Evolutionary conservation across 2,797 vertebrate species (phyloP), one percentile per base, ranked within the genome.

Genomic region (Acridotheres tristis): DNA sequence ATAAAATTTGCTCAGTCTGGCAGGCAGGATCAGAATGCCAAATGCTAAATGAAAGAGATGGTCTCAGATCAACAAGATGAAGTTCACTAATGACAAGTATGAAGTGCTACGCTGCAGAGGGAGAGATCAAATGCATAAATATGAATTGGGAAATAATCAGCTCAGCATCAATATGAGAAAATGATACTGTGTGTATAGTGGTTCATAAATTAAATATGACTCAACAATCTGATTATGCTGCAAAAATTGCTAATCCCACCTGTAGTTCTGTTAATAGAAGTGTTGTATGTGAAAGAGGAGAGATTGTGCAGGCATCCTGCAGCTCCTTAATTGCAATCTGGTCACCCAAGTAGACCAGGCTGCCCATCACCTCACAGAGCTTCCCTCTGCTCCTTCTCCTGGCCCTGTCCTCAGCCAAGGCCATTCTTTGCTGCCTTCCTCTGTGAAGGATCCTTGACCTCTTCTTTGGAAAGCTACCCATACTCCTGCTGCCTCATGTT

Each of bases 191-290:
- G 82, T 88, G 66, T 83, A 25, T 55, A 86, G 91, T 51, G 77
- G 50, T 63, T 94, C 88, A 81, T 90, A 95, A 96, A 94, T 95
- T 91, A 96, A 93, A 92, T 93, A 94, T 84, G 83, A 94, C 58
- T 96, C 76, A 86, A 95, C 88, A 86, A 88, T 91, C 51, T 92
- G 93, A 93, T 95, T 93, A 48, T 91, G 55, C 23, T 94, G 51
- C 82, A 94, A 66, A 93, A 94, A 86, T 58, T 81, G 54, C 85
- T 88, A 91, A 93, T 90, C 55, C 85, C 88, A 90, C 91, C 62
- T 86, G 94, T 89, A 86, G 51, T 78, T 93, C 76, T 34, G 25
- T 58, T 95, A 93, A 69, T 43, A 65, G 62, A 59, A 84, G 29
- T 27, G 34, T 5, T 71, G 43, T 53, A 29, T 51, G 29, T 72